Base-by-base conservation (phyloP, 1,140 invertebrate species). In the Monochamus saltuarius region DNA sequence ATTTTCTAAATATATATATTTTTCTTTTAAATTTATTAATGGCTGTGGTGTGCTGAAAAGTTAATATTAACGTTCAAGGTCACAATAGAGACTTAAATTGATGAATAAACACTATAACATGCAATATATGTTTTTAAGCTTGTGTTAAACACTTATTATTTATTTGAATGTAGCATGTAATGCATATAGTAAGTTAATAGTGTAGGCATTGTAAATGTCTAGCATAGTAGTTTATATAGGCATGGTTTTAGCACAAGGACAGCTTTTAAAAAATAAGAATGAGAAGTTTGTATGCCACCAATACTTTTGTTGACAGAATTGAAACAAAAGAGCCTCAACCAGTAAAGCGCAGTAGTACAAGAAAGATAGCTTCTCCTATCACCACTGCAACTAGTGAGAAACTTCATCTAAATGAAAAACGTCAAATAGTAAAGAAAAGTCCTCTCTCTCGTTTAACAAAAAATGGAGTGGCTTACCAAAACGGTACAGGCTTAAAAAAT, bases 291-390 rank as follows among this genome's bases (percentile, higher is more conserved):
- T 51, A 29, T 29, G 22, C 54, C 43, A 55, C 43, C 45, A 59
- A 51, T 60, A 50, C 53, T 14, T 70, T 73, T 73, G 65, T 75
- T 68, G 60, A 72, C 72, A 75, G 73, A 73, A 74, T 63, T 46
- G 73, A 72, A 39, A 39, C 56, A 17, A 68, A 66, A 38, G 70
- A 72, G 52, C 62, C 54, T 17, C 56, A 56, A 56, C 10, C 56
- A 16, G 53, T 39, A 16, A 65, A 65, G 59, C 36, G 57, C 9
- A 57, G 47, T 49, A 66, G 51, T 42, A 54, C 56, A 58, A 61
- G 62, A 43, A 64, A 58, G 45, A 56, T 56, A 36, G 50, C 56
- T 10, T 35, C 59, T 7, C 56, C 56, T 14, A 59, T 64, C 35
- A 38, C 51, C 36, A 37, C 57, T 51, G 11, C 40, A 34, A 11